Conservation (phyloP, 1,140 invertebrate genomes). For the Zaprionus inermis region DNA sequence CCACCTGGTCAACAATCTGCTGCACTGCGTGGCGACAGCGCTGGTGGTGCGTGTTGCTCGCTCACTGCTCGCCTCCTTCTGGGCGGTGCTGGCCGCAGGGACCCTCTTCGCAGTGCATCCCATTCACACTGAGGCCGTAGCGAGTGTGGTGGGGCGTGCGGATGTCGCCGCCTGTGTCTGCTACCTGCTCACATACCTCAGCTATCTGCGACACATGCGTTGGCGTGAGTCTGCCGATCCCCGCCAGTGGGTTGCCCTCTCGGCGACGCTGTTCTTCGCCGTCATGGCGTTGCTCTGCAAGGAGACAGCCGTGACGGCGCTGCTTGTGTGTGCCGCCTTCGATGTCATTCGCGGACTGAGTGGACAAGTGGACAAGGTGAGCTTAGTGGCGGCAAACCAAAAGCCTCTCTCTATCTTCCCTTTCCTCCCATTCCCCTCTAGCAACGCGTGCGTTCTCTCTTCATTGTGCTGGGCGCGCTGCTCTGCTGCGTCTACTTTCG, state of each 20-base stretch:
- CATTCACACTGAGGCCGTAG: conserved; percentile 97
- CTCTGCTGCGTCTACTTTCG: conserved; percentile 87
- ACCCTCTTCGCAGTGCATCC: conserved; percentile 97
- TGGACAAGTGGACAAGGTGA: conserved; percentile 78
- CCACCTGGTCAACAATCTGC: conserved; percentile 94
- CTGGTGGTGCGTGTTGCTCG: conserved; percentile 91
- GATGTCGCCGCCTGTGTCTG: conserved; percentile 96
- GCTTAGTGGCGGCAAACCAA: neutral
- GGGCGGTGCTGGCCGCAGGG: conserved; percentile 91
- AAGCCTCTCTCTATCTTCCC: neutral
- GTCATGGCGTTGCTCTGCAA: conserved; percentile 92
- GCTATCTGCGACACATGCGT: conserved; percentile 89
- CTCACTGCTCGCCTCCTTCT: conserved; percentile 87
- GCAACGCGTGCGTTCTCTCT: conserved; percentile 88
- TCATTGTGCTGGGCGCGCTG: conserved; percentile 86
- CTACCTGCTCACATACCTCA: conserved; percentile 93
- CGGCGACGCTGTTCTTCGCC: conserved; percentile 86
- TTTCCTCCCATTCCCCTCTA: conserved; percentile 83
- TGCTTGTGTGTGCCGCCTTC: conserved; percentile 94
- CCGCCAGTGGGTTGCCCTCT: conserved; percentile 86
- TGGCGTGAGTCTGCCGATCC: conserved; percentile 86
- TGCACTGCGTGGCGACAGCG: conserved; percentile 92
- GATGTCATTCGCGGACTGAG: conserved; percentile 86
- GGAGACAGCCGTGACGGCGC: conserved; percentile 96
- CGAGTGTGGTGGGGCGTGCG: conserved; percentile 97